Base-by-base conservation (phyloP, 1,140 invertebrate genomes). In the Coptotermes formosanus region DNA sequence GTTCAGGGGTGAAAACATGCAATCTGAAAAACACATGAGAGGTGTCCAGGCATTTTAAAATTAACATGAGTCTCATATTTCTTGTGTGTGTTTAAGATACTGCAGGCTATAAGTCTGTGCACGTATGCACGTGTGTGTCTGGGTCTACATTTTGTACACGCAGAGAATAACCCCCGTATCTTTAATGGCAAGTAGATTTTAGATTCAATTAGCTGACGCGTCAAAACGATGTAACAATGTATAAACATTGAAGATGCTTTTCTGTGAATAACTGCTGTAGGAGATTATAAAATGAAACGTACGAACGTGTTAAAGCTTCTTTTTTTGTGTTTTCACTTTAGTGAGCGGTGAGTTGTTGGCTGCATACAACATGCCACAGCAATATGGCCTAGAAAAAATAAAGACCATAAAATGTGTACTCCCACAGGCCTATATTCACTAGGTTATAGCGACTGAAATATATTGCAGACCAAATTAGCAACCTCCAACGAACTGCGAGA, bases 271-370 rank as follows among this genome's bases (percentile, higher is more conserved):
- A 75, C 64, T 75, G 64, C 64, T 25, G 9, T 75, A 30, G n/a
- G 64, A 30, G 64, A 75, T 75, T 75, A 30, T 75, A 75, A 75
- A 75, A 75, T 75, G n/a, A 75, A 75, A 75, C 64, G 4, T 75
- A 75, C 64, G 64, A 75, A 75, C n/a, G 8, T 30, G 64, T 30
- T n/a, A 75, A 75, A 75, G 64, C 64, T 14, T 38, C 38, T 38
- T 19, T 75, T n/a, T 75, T 75, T 75, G n/a, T 75, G 64, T 75
- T 75, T 75, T 75, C 64, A 30, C 25, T 75, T 75, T 75, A n/a
- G 7, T 75, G 30, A 75, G 64, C 64, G n/a, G 30, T n/a, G n/a
- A n/a, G 59, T 23, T 21, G 19, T 59, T 1, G 21, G 8, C 55
- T 19, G 25, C 12, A 64, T 23, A 64, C 59, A 23, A 75, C 11